Evolutionary conservation across 2,113 vertebrate species (phyloP), one percentile per base, ranked within the genome.

Genomic region (Nothoprocta perdicaria): DNA sequence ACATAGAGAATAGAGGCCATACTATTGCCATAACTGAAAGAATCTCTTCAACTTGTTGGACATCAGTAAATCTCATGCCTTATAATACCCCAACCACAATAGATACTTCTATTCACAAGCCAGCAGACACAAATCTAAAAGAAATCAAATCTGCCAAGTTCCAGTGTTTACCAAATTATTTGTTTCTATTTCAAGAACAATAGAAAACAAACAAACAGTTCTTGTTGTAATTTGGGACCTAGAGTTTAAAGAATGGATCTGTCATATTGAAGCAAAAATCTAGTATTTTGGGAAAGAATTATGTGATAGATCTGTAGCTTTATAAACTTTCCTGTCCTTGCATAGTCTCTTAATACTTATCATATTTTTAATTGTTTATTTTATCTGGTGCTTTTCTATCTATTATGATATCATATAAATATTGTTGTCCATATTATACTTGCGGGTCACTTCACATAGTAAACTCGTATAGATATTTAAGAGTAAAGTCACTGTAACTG

Each of bases 61-160:
- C 4, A 12, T 66, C 40, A 53, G 2, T 60, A 57, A 75, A 53
- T 71, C 11, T 11, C 8, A 6, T 53, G n/a, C 0, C 0, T 57
- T 60, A 19, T 18, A 73, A 53, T 69, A 19, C 11, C 26, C 69
- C 23, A 75, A 22, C 0, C 1, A 38, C 27, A 13, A 22, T 7
- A 50, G 85, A 12, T 40, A 53, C 45, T 88, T 78, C 76, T 29
- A 62, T 87, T 82, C 12, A 31, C 38, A 38, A 61, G 53, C 19
- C 5, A n/a, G 6, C 55, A 73, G 5, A 9, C 29, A 53, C 24
- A 80, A 52, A 14, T 82, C 8, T 58, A 73, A 73, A 48, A 21
- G 35, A 82, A 76, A 82, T 15, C 6, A 61, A 66, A 46, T 6
- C 18, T 35, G 1, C 1, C 9, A 63, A 4, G 2, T 61, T 87